Evolutionary conservation across 2,797 vertebrate species (phyloP), one percentile per base, ranked within the genome.

Genomic region (Cyprinodon diabolis): DNA sequence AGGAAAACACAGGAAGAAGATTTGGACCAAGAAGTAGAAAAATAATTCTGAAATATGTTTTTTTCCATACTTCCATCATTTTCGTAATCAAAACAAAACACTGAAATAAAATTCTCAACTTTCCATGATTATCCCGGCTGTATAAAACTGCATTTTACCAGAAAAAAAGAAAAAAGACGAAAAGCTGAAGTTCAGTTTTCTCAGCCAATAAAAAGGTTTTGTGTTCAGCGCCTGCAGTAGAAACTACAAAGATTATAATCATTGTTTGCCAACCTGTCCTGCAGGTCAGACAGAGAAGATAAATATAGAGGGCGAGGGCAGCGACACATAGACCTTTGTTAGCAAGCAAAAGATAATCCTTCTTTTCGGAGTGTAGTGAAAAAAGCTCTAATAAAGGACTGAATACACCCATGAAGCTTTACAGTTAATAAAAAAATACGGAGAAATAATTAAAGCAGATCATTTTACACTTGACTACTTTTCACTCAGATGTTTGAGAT

Each of bases 271-370:
- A 76, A 72, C 43, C 40, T 6, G 60, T 66, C 49, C 0, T 1
- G 12, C 83, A 69, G 76, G 79, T 77, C 71, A 70, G 71, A 86
- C 72, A 14, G 70, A 54, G 48, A 25, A 49, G 3, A 19, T n/a
- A 51, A 21, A 52, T 17, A 13, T 51, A 19, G 35, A 62, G 21
- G n/a, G 17, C 47, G 35, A 62, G 15, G n/a, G 25, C 0, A 25
- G 58, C 23, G 63, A 77, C 68, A 66, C 25, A 58, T n/a, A 25
- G 12, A 48, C 4, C n/a, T 49, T 49, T 67, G 14, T 67, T 9
- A 23, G 37, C 25, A 43, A 60, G 1, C 8, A 0, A 37, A 4
- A 49, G n/a, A 45, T 6, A 45, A 12, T 43, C 8, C 37, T 45
- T n/a, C 40, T n/a, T n/a, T 45, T n/a, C 40, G 1, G n/a, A n/a